Conservation (phyloP, 2,888 invertebrate species). For the Peribatodes rhomboidaria region DNA sequence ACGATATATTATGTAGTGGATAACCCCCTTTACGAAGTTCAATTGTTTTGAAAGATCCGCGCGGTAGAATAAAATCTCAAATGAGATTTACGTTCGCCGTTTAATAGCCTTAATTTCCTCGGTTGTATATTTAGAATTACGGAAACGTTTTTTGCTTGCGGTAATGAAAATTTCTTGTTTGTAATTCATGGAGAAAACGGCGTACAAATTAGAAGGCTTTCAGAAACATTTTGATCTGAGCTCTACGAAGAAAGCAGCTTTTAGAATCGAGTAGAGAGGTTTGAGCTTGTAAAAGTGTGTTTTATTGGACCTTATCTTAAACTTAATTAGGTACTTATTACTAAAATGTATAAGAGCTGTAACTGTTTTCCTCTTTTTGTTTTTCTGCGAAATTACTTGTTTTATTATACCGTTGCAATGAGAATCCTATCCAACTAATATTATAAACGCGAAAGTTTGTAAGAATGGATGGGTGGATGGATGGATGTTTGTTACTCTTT, state of each 20-base stretch:
- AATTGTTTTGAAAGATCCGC: constrained; percentile 58
- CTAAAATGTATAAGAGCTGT: too few relatives aligned
- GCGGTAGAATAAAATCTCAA: constrained; percentile 55
- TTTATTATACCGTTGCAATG: too few relatives aligned
- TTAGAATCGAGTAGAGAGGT: not conserved
- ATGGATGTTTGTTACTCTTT: too few relatives aligned
- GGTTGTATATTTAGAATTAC: constrained; percentile 38
- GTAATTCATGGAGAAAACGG: constrained; percentile 10
- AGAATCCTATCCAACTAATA: too few relatives aligned
- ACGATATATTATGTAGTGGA: not conserved
- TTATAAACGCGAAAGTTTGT: too few relatives aligned
- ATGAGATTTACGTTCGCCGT: constrained; percentile 53
- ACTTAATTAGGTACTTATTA: too few relatives aligned
- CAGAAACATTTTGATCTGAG: not conserved
- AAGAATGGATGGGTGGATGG: too few relatives aligned
- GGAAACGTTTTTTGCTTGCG: constrained; percentile 30
- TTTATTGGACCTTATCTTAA: too few relatives aligned
- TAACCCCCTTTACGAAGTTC: constrained; percentile 46
- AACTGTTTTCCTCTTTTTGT: too few relatives aligned
- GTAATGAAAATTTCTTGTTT: constrained; percentile 17
- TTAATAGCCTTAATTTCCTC: constrained; percentile 48
- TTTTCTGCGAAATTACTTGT: too few relatives aligned
- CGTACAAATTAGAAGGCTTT: constrained; percentile 1
- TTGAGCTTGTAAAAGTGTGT: too few relatives aligned
- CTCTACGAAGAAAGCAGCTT: not conserved